These are phyloP conservation scores for Drosophila setosimentum DNA, from an alignment of 2,888 invertebrate species.

Conservation along the genomic window DNA sequence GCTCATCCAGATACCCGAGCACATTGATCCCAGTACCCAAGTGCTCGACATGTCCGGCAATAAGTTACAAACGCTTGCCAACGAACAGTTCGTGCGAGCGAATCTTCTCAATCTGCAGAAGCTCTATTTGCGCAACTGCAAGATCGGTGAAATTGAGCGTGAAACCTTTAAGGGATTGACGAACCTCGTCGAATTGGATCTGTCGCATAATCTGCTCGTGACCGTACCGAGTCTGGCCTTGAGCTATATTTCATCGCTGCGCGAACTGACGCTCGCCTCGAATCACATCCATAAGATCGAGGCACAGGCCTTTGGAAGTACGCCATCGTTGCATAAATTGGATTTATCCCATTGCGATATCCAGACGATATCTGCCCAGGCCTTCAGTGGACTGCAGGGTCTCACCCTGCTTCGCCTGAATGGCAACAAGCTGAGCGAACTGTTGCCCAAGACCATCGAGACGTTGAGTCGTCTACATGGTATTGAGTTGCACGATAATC, in stretches of 20 bases:
- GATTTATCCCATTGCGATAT: constrained; percentile 94
- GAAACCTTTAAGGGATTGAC: constrained; percentile 94
- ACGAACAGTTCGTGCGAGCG: constrained; percentile 92
- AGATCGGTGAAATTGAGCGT: constrained; percentile 93
- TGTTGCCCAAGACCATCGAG: constrained; percentile 90
- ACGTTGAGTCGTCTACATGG: constrained; percentile 91
- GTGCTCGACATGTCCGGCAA: constrained; percentile 96
- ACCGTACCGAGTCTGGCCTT: constrained; percentile 93
- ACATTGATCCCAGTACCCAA: constrained; percentile 95
- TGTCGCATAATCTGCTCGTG: constrained; percentile 93
- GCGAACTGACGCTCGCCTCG: constrained; percentile 92
- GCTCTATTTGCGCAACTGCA: constrained; percentile 93
- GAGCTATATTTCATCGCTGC: constrained; percentile 91
- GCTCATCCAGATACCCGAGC: constrained; percentile 93
- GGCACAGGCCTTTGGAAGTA: constrained; percentile 90
- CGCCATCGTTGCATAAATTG: constrained; percentile 92
- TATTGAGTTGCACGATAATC: constrained; percentile 94
- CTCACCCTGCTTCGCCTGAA: constrained; percentile 92
- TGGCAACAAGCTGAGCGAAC: constrained; percentile 91
- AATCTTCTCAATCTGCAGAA: constrained; percentile 94
- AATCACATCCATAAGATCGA: constrained; percentile 94
- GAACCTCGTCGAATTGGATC: constrained; percentile 95
- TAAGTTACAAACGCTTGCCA: constrained; percentile 92
- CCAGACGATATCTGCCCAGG: constrained; percentile 90
- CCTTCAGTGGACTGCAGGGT: constrained; percentile 91